A percentile compares a stretch with the other conserved stretches of the same genome.
Conservation (phyloP, 2,888 invertebrate genomes). For the Chymomyza caudatula region DNA sequence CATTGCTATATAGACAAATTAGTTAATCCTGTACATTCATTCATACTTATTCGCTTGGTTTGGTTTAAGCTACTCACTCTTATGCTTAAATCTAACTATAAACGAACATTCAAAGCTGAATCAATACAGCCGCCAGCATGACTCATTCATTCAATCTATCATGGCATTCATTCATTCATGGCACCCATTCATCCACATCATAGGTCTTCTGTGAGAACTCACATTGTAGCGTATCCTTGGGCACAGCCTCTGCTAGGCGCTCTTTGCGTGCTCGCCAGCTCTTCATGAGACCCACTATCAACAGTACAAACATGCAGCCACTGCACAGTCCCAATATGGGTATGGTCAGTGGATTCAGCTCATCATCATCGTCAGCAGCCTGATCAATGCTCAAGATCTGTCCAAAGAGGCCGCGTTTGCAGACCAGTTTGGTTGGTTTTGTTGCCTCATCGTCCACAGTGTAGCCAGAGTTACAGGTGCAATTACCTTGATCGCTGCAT, state of each 20-base stretch:
- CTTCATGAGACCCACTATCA: background rate
- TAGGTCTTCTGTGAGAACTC: conserved; percentile 50
- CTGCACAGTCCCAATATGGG: conserved; percentile 55
- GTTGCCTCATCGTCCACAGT: conserved; percentile 32
- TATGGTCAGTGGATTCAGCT: conserved; percentile 24
- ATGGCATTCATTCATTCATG: conserved; percentile 22
- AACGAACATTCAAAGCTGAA: background rate
- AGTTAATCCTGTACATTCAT: too few relatives aligned
- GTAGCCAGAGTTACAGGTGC: conserved; percentile 49
- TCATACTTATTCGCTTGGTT: too few relatives aligned
- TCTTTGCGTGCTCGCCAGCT: background rate
- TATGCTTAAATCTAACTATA: background rate
- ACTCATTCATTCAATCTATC: background rate
- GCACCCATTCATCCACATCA: conserved; percentile 61
- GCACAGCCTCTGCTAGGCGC: background rate
- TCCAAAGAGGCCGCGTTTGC: background rate
- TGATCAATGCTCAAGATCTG: background rate
- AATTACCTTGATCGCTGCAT: conserved; percentile 40
- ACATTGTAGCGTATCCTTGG: conserved; percentile 36
- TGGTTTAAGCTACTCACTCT: background rate
- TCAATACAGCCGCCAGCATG: too few relatives aligned
- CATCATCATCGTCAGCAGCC: background rate
- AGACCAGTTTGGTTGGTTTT: conserved; percentile 22
- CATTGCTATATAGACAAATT: too few relatives aligned
- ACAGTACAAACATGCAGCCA: conserved; percentile 11